Evolutionary conservation across 2,888 invertebrate genomes (phyloP).

Genomic region (Lacanobia oleracea): DNA sequence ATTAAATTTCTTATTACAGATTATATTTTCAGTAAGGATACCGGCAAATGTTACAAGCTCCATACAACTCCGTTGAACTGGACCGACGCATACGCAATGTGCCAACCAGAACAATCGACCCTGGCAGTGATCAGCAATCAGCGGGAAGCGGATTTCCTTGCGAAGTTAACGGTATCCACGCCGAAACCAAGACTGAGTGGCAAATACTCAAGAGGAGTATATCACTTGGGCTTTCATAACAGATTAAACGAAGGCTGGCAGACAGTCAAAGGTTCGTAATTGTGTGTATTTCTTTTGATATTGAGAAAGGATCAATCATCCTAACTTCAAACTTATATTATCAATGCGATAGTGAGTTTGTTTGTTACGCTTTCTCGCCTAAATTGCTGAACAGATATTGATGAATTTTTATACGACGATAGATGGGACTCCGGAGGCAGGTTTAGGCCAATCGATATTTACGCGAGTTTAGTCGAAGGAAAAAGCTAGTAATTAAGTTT

Average conservation of each 20-base stretch:
- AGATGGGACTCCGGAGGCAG: too few relatives aligned
- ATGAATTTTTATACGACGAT: too few relatives aligned
- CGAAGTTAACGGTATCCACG: slow-evolving; percentile 17
- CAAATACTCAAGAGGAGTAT: slow-evolving; percentile 54
- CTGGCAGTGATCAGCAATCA: slow-evolving; percentile 75
- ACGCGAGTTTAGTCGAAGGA: too few relatives aligned
- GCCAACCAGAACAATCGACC: slow-evolving; percentile 77
- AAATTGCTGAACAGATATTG: too few relatives aligned
- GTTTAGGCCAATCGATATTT: too few relatives aligned
- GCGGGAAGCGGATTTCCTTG: slow-evolving; percentile 47
- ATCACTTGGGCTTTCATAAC: slow-evolving; percentile 70
- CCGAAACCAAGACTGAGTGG: slow-evolving; percentile 25
- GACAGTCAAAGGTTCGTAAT: slow-evolving; percentile 74
- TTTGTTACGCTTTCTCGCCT: too few relatives aligned
- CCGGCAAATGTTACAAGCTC: slow-evolving; percentile 80
- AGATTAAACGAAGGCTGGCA: slow-evolving; percentile 67
- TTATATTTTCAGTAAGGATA: slow-evolving; percentile 72
- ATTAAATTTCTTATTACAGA: slow-evolving; percentile 67
- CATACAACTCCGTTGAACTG: slow-evolving; percentile 78
- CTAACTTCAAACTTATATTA: too few relatives aligned
- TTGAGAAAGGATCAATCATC: not conserved
- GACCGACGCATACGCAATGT: slow-evolving; percentile 77
- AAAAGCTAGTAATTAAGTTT: not conserved
- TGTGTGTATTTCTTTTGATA: not conserved
- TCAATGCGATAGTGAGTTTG: too few relatives aligned